A percentile compares a stretch with the other conserved stretches of the same genome.
These are phyloP conservation scores for Lanius collurio DNA, from an alignment of 2,113 vertebrate species.

Conservation along the genomic window DNA sequence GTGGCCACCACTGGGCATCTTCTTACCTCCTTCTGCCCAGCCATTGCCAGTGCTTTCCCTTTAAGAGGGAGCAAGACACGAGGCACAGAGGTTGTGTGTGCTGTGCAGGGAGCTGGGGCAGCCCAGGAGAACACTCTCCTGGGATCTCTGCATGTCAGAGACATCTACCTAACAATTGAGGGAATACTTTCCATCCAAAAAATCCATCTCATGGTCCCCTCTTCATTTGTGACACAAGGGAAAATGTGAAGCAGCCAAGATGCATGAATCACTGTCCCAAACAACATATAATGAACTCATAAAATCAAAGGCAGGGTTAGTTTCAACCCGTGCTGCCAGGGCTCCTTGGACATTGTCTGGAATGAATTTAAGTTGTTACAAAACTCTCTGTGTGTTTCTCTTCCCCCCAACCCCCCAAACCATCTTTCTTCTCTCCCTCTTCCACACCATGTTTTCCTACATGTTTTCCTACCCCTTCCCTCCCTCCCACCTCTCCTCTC, in stretches of 20 bases:
- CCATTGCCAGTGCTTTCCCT: not conserved
- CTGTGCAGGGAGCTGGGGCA: not conserved
- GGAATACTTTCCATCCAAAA: conserved; percentile 56
- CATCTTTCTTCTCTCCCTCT: not conserved
- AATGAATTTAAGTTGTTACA: conserved; percentile 68
- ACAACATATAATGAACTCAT: conserved; percentile 69
- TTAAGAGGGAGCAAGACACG: not conserved
- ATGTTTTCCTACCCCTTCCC: not conserved
- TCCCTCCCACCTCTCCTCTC: not conserved
- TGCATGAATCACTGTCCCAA: conserved; percentile 64
- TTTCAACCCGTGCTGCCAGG: conserved; percentile 62
- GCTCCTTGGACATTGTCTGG: conserved; percentile 68
- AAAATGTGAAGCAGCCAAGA: conserved; percentile 65
- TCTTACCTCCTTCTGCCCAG: not conserved
- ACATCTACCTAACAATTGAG: conserved; percentile 58
- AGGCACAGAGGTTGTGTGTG: not conserved
- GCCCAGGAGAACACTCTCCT: not conserved
- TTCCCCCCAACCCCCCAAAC: not conserved
- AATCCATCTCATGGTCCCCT: conserved; percentile 55
- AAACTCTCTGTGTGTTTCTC: conserved; percentile 34
- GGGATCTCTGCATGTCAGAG: not conserved
- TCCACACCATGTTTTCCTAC: not conserved
- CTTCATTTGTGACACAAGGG: conserved; percentile 65
- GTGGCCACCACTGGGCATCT: not conserved
- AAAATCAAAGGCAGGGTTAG: conserved; percentile 68